phyloP scores from a whole-genome alignment of 1,140 invertebrate species.

The Solen grandis region DNA sequence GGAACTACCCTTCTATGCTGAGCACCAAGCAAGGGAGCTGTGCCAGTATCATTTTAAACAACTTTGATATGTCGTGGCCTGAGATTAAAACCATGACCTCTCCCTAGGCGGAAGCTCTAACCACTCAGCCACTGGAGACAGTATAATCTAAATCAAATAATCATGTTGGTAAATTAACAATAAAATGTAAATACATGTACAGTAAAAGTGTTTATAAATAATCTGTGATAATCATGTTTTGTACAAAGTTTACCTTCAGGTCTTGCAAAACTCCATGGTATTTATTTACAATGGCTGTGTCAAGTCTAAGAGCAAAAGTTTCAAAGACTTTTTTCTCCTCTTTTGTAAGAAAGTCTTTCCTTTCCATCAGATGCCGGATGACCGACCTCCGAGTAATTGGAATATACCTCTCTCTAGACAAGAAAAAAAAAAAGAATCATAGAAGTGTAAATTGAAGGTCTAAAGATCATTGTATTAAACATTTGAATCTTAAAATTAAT shows the following conservation, averaged over 20 bases:
- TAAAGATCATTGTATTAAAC: too few relatives aligned
- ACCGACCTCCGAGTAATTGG: constrained; percentile 76
- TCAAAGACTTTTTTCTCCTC: constrained; percentile 75
- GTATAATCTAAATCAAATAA: background rate
- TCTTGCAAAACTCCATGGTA: constrained; percentile 76
- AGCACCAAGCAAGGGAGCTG: too few relatives aligned
- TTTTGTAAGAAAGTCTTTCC: constrained; percentile 72
- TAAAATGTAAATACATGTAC: background rate
- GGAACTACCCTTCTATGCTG: too few relatives aligned
- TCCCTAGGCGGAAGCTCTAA: background rate
- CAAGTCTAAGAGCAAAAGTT: constrained; percentile 75
- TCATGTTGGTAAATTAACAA: background rate
- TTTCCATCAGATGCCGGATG: constrained; percentile 72
- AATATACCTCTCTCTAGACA: constrained; percentile 78
- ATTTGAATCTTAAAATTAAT: too few relatives aligned
- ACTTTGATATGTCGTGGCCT: too few relatives aligned
- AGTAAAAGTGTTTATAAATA: background rate
- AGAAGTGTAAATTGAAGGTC: too few relatives aligned
- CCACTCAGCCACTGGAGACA: background rate
- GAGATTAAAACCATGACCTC: too few relatives aligned
- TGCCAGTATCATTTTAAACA: too few relatives aligned
- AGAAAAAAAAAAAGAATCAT: background rate
- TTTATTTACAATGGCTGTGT: constrained; percentile 76
- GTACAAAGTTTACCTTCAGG: constrained; percentile 70
- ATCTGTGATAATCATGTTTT: background rate